phyloP scores from a whole-genome alignment of 2,113 vertebrate species.

The Anthoscopus minutus region DNA sequence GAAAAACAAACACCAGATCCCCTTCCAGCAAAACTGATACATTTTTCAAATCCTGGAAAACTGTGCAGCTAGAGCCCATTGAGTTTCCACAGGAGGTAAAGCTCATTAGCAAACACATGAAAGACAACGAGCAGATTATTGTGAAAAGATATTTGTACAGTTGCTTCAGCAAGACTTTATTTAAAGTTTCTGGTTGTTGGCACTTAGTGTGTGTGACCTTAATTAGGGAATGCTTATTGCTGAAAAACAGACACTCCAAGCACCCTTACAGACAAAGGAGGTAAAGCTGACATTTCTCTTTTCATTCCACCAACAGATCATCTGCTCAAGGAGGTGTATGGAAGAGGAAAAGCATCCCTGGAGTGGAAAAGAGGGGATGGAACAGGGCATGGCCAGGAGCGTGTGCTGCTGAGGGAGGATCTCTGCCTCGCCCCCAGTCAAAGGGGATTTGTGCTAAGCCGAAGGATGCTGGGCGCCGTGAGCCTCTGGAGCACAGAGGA shows the following conservation, averaged over 20 bases:
- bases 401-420: neutral
- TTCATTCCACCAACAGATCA: neutral
- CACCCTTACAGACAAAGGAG: neutral
- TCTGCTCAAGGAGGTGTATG: neutral
- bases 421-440: neutral
- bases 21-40: slow-evolving; percentile 23
- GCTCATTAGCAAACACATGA: slow-evolving; percentile 37
- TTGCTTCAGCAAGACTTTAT: slow-evolving; percentile 28
- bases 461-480: neutral
- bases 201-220: neutral
- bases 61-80: neutral
- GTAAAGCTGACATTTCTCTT: neutral
- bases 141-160: slow-evolving; percentile 2
- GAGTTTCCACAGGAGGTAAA: slow-evolving; percentile 54
- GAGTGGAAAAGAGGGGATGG: neutral
- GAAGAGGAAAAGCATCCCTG: slow-evolving; percentile 20
- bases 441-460: neutral
- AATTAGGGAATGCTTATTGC: neutral
- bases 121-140: slow-evolving; percentile 59
- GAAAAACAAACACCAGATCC: slow-evolving; percentile 54
- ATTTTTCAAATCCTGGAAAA: slow-evolving; percentile 18
- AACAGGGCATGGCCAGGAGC: neutral
- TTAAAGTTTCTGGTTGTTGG: slow-evolving; percentile 13
- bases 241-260: slow-evolving; percentile 34
- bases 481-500: neutral